Conservation (phyloP, 2,888 invertebrate species). For the Drosophila mercatorum region DNA sequence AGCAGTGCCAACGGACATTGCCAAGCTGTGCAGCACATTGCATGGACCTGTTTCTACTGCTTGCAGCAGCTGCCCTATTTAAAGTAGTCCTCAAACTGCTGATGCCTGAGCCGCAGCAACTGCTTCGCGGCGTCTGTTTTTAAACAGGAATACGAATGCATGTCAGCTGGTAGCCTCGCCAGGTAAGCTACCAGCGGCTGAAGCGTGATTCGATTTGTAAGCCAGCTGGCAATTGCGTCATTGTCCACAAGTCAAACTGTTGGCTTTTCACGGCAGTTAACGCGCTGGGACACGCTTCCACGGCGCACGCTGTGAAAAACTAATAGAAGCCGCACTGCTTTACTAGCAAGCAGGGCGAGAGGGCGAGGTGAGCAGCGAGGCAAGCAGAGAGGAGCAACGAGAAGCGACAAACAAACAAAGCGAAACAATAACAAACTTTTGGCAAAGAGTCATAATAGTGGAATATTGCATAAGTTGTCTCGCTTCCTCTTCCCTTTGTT, state of each 20-base stretch:
- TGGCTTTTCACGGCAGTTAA: constrained; percentile 31
- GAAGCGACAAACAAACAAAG: not conserved
- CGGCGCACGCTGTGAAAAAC: constrained; percentile 38
- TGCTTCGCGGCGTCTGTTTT: no score
- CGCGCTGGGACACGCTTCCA: constrained; percentile 27
- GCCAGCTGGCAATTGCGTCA: not conserved
- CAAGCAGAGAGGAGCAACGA: no score
- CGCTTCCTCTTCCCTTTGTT: not conserved
- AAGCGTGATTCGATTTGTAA: not conserved
- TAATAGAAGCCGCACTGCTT: constrained; percentile 10
- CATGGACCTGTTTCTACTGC: not conserved
- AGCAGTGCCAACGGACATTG: no score
- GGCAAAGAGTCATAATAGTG: constrained; percentile 40
- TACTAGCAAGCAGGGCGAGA: not conserved
- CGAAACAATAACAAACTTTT: constrained; percentile 40
- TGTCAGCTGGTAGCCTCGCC: no score
- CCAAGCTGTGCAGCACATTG: not conserved
- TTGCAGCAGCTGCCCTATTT: not conserved
- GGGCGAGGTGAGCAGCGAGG: not conserved
- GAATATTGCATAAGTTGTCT: constrained; percentile 46
- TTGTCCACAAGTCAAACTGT: constrained; percentile 18
- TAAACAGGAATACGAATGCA: not conserved
- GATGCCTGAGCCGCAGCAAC: not conserved
- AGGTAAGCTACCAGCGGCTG: not conserved
- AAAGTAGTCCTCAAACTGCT: not conserved